Conservation (phyloP, 1,140 invertebrate genomes). For the Oncopodura yosiiana region DNA sequence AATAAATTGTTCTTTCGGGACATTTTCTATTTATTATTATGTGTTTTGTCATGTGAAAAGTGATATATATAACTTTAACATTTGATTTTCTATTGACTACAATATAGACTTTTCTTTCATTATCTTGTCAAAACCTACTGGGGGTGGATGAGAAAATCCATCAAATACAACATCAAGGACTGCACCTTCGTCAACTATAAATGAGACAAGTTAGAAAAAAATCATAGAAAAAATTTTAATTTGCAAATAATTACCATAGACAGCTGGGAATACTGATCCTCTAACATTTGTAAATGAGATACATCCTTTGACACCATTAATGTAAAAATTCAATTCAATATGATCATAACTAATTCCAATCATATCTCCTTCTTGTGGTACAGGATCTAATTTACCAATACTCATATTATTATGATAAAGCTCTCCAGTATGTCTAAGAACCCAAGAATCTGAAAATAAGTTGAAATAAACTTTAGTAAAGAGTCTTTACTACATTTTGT, state of each 20-base stretch:
- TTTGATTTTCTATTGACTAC: too few relatives aligned
- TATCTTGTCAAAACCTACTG: conserved; percentile 86
- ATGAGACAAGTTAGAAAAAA: conserved; percentile 24
- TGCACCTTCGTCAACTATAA: conserved; percentile 91
- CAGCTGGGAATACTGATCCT: conserved; percentile 80
- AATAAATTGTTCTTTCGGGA: too few relatives aligned
- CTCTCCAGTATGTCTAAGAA: conserved; percentile 76
- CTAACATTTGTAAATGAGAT: conserved; percentile 76
- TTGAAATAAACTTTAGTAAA: too few relatives aligned
- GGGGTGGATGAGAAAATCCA: conserved; percentile 72
- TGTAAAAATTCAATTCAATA: conserved; percentile 88
- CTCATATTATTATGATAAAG: conserved; percentile 58
- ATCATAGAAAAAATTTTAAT: not conserved
- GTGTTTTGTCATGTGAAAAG: too few relatives aligned
- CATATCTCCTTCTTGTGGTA: conserved; percentile 83
- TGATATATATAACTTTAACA: too few relatives aligned
- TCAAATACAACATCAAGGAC: conserved; percentile 90
- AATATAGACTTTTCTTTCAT: conserved; percentile 94
- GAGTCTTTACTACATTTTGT: too few relatives aligned
- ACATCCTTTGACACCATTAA: conserved; percentile 82
- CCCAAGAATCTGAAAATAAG: conserved; percentile 87
- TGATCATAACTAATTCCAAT: conserved; percentile 92
- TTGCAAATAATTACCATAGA: conserved; percentile 66
- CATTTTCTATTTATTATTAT: too few relatives aligned
- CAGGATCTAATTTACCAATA: conserved; percentile 44